Evolutionary conservation across 2,113 vertebrate species (phyloP).

Genomic region (Trichechus manatus): DNA sequence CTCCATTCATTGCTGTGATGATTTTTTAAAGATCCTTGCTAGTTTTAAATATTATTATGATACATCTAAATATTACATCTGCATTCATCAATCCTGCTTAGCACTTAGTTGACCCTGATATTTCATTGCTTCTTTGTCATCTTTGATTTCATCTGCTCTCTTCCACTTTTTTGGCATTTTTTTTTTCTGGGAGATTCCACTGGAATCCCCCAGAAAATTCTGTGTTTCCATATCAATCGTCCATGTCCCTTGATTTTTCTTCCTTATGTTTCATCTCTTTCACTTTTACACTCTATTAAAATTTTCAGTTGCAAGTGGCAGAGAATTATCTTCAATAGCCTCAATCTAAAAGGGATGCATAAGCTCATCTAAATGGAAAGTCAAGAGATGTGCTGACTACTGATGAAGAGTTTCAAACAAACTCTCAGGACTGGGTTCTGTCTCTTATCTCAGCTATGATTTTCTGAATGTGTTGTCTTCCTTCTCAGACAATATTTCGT

Average conservation of each 20-base stretch:
- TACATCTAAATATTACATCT: neutral
- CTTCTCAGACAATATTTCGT: neutral
- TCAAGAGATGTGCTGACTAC: neutral
- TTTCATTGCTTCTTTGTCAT: neutral
- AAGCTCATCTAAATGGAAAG: neutral
- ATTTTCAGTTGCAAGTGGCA: slow-evolving; percentile 17
- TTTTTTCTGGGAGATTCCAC: neutral
- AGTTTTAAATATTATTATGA: neutral
- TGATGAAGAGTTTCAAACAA: neutral
- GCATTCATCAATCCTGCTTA: neutral
- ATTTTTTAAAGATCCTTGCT: neutral
- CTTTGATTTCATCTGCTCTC: neutral
- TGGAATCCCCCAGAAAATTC: neutral
- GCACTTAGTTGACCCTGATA: neutral
- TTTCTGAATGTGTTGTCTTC: neutral
- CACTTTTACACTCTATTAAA: neutral
- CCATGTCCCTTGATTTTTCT: neutral
- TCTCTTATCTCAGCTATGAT: neutral
- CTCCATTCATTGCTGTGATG: neutral
- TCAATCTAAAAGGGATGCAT: neutral
- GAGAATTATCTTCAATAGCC: neutral
- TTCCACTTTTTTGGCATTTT: neutral
- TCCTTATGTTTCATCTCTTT: neutral
- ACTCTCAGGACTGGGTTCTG: neutral
- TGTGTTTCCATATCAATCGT: neutral